Percentiles rank a stretch among this genome's conserved stretches.
phyloP scores from a whole-genome alignment of 2,888 invertebrate species.

The Drosophila niveifrons region DNA sequence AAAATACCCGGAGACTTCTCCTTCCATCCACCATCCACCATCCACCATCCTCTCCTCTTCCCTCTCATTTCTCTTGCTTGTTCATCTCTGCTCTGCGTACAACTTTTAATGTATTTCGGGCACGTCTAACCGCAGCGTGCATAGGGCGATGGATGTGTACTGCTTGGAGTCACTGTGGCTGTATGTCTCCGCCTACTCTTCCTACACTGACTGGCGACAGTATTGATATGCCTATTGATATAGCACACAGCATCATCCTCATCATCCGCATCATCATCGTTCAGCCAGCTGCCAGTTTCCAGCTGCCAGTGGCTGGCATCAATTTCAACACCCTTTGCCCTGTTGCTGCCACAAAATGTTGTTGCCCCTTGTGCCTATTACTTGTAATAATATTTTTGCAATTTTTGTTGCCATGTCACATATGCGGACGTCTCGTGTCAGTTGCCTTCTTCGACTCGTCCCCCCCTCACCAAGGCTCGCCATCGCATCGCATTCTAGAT shows the following conservation, averaged over 20 bases:
- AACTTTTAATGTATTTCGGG: slow-evolving; percentile 79
- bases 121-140: slow-evolving; percentile 68
- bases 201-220: slow-evolving; percentile 32
- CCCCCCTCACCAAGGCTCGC: too few relatives aligned
- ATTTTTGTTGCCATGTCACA: slow-evolving; percentile 77
- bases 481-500: slow-evolving; percentile 1
- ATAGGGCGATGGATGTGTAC: slow-evolving; percentile 15
- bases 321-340: slow-evolving; percentile 73
- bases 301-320: slow-evolving; percentile 47
- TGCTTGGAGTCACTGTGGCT: not conserved
- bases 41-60: not conserved
- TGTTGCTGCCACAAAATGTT: slow-evolving; percentile 40
- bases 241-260: slow-evolving; percentile 40
- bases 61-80: not conserved
- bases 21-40: not conserved
- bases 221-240: slow-evolving; percentile 79
- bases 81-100: slow-evolving; percentile 38
- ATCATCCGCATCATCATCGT: slow-evolving; percentile 37
- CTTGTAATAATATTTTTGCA: slow-evolving; percentile 79
- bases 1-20: slow-evolving; percentile 63
- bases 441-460: slow-evolving; percentile 16
- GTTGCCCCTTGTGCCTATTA: slow-evolving; percentile 67
- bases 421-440: slow-evolving; percentile 62
- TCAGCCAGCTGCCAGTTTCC: slow-evolving; percentile 8
- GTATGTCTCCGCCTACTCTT: slow-evolving; percentile 2